A percentile compares a stretch with the other conserved stretches of the same genome.
Evolutionary conservation across 2,113 vertebrate species (phyloP).

Genomic region (Ptilorrhoa leucosticta): DNA sequence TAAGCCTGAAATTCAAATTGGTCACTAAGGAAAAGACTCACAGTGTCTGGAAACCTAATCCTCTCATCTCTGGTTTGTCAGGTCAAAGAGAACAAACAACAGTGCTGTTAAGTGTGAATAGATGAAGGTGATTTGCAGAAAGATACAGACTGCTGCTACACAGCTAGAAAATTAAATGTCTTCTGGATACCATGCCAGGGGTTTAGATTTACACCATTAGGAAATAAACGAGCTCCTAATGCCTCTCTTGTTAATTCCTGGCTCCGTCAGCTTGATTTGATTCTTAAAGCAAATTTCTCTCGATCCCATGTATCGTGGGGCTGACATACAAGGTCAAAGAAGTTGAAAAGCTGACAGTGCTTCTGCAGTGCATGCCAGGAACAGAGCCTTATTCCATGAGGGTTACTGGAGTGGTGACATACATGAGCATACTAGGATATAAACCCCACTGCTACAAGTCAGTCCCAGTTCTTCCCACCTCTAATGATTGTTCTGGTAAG

Average conservation of each 20-base stretch:
- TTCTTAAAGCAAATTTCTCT: neutral
- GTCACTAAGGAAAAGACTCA: neutral
- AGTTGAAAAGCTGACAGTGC: neutral
- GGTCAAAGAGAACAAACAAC: constrained; percentile 17
- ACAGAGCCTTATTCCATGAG: neutral
- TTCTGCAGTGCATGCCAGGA: neutral
- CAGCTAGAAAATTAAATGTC: neutral
- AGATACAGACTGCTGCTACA: neutral
- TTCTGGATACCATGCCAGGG: neutral
- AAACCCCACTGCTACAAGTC: neutral
- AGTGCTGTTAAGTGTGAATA: neutral
- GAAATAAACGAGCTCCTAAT: neutral
- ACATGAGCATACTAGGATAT: neutral
- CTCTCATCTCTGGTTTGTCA: neutral
- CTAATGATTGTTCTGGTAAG: neutral
- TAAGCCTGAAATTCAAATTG: constrained; percentile 27
- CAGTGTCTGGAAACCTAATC: neutral
- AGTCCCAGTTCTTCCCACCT: neutral
- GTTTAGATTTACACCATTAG: neutral
- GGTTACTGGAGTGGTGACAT: neutral
- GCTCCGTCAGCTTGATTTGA: neutral
- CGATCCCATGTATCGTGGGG: neutral
- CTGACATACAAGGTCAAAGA: neutral
- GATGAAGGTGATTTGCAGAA: neutral
- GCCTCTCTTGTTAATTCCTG: neutral